These are phyloP conservation scores for Euphydryas editha DNA, from an alignment of 2,888 invertebrate species.

Conservation along the genomic window DNA sequence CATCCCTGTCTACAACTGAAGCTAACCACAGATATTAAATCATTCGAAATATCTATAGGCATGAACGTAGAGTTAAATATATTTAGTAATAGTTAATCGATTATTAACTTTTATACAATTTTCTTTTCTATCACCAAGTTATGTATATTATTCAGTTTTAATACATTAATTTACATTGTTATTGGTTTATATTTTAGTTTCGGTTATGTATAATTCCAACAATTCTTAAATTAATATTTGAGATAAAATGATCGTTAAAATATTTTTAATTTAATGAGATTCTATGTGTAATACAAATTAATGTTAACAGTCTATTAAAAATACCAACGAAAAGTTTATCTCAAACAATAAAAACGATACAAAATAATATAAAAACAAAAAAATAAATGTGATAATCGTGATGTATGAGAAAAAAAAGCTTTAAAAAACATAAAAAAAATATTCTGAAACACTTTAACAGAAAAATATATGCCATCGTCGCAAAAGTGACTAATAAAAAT, in stretches of 20 bases:
- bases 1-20: too few relatives aligned
- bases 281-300: background rate
- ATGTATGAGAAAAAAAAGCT: background rate
- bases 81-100: background rate
- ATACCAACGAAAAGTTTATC: background rate
- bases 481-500: background rate
- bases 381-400: background rate
- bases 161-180: conserved; percentile 3
- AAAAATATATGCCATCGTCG: background rate
- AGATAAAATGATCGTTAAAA: background rate
- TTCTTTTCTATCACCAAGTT: conserved; percentile 3
- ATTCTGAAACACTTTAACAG: background rate
- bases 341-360: conserved; percentile 3
- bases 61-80: too few relatives aligned
- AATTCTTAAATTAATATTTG: background rate
- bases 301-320: background rate
- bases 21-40: background rate
- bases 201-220: conserved; percentile 8
- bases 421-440: background rate
- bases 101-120: background rate
- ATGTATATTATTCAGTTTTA: background rate
- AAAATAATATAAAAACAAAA: background rate
- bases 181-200: background rate
- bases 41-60: too few relatives aligned
- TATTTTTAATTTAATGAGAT: background rate